Base-by-base conservation (phyloP, 2,113 vertebrate genomes). In the Gavialis gangeticus region DNA sequence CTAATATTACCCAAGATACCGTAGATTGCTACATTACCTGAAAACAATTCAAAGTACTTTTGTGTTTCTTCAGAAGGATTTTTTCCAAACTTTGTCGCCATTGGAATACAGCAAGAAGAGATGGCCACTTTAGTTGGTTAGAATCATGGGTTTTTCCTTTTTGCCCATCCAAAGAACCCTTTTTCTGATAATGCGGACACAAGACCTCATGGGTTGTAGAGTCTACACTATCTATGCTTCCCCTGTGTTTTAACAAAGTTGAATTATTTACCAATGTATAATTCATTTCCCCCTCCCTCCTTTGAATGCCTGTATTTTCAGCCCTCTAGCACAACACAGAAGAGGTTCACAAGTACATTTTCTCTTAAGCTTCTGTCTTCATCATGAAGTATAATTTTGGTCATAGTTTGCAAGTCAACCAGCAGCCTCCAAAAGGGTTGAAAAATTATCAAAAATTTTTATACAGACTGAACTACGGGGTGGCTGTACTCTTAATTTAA, bases 21-120 rank as follows among this genome's bases (percentile, higher is more conserved):
- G 83, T 92, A 64, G 58, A 86, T 67, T 87, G 77, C 79, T 54
- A 69, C 83, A 67, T 98, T 96, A 98, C 97, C 98, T 98, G 98
- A 89, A 97, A 97, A 62, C 94, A 97, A 84, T 96, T 96, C 93
- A 96, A 57, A 30, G 34, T 90, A 85, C 79, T 94, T 84, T 87
- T 81, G 34, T 94, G 92, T 64, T 94, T 97, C 96, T 97, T 98
- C 91, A 97, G 97, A 34, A 98, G 95, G 76, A 97, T 97, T 66
- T 98, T 96, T 11, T 97, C 94, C 93, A 98, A 64, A 59, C 73
- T 97, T 75, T 98, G 97, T 76, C 97, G 97, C 98, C 98, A 98
- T 85, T 94, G 97, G 95, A 97, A 96, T 81, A 98, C 84, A 27
- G 96, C 97, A 54, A 97, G 90, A 79, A 98, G 93, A 5, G 96